Evolutionary conservation across 2,888 invertebrate genomes (phyloP).

Genomic region (Limnephilus marmoratus): DNA sequence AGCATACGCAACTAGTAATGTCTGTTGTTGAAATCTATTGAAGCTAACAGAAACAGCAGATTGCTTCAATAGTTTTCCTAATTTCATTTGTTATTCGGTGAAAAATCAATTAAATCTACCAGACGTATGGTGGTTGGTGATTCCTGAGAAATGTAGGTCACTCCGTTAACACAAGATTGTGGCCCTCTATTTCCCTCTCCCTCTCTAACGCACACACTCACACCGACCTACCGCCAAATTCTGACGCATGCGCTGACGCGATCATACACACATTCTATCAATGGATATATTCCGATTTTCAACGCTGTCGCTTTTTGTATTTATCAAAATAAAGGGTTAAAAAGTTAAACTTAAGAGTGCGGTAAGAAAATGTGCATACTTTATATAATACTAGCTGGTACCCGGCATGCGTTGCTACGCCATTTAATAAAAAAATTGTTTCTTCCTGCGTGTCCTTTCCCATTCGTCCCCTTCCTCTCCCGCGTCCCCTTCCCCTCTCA

Average conservation of each 20-base stretch:
- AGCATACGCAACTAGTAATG: background rate
- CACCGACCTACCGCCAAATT: conserved; percentile 34
- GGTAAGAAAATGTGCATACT: background rate
- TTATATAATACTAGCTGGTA: too few species aligned
- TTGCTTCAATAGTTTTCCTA: background rate
- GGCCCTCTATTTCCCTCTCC: conserved; percentile 13
- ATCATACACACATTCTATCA: background rate
- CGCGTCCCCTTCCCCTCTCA: too few species aligned
- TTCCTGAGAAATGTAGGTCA: conserved; percentile 40
- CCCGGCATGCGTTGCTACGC: too few species aligned
- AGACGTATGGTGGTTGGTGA: background rate
- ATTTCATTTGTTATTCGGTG: background rate
- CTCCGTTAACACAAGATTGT: conserved; percentile 47
- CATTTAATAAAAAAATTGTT: too few species aligned
- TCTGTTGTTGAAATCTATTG: background rate
- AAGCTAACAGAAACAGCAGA: background rate
- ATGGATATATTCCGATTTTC: background rate
- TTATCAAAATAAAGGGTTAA: background rate
- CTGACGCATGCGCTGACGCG: conserved; percentile 47
- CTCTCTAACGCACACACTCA: conserved; percentile 22
- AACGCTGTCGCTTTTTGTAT: background rate
- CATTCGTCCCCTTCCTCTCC: too few species aligned
- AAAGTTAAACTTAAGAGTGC: background rate
- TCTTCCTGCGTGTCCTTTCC: too few species aligned
- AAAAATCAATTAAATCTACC: background rate